Evolutionary conservation across 2,113 vertebrate species (phyloP).

Genomic region (Podarcis cretensis): DNA sequence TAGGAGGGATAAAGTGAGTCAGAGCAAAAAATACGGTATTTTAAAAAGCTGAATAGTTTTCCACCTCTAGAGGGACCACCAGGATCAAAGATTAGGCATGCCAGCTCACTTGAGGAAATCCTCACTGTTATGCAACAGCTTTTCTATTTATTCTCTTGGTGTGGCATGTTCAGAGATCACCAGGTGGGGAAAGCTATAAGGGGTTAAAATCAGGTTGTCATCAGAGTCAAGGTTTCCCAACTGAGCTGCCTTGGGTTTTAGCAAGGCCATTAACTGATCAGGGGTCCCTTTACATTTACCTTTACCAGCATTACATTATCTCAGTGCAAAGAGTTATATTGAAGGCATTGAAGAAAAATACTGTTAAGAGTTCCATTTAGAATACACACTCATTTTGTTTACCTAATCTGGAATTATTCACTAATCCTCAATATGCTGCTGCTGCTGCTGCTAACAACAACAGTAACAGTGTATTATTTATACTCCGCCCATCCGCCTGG

Average conservation of each 20-base stretch:
- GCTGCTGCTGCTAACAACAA: too few species aligned
- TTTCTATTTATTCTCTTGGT: neutral
- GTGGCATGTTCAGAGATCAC: neutral
- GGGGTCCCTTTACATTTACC: too few species aligned
- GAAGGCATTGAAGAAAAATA: neutral
- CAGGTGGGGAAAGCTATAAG: neutral
- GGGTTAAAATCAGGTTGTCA: neutral
- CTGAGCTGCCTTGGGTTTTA: neutral
- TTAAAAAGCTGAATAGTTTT: conserved; percentile 22
- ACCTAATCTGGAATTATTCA: too few species aligned
- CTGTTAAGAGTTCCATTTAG: neutral
- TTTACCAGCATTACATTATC: neutral
- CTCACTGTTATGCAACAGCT: neutral
- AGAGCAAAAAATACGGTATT: too few species aligned
- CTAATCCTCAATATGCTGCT: too few species aligned
- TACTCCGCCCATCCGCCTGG: too few species aligned
- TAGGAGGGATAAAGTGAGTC: too few species aligned
- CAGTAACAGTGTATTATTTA: too few species aligned
- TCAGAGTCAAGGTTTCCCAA: neutral
- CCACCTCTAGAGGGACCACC: conserved; percentile 74
- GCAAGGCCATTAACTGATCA: neutral
- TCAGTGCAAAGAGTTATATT: neutral
- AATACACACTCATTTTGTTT: neutral
- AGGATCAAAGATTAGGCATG: conserved; percentile 59
- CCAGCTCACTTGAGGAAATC: neutral